Conservation (phyloP, 2,888 invertebrate species). For the Sminthurinus aureus region DNA sequence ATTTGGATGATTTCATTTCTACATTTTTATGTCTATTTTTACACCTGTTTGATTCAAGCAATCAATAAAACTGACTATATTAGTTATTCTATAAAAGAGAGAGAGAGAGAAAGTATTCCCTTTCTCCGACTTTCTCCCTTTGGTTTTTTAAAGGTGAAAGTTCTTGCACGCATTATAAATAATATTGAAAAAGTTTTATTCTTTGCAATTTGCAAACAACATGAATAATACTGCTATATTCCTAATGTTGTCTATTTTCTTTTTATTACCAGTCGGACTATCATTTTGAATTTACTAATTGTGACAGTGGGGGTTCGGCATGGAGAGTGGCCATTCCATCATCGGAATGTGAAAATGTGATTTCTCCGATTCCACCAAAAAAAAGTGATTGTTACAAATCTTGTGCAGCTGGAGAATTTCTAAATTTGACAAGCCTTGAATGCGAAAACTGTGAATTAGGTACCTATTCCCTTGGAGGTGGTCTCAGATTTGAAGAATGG, state of each 20-base stretch:
- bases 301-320: conserved; percentile 61
- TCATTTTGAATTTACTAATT: conserved; percentile 67
- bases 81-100: too few species aligned
- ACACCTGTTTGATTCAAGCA: conserved; percentile 29
- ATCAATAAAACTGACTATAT: background rate
- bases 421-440: conserved; percentile 66
- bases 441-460: conserved; percentile 67
- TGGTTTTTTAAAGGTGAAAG: background rate
- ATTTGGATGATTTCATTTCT: background rate
- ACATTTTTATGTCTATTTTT: background rate
- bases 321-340: conserved; percentile 69
- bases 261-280: conserved; percentile 62
- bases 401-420: conserved; percentile 67
- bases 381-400: conserved; percentile 66
- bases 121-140: background rate
- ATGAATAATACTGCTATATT: background rate
- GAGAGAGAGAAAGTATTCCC: background rate
- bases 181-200: too few species aligned
- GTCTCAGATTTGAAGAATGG: conserved; percentile 64
- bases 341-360: conserved; percentile 62
- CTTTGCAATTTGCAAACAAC: too few species aligned
- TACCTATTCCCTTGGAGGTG: conserved; percentile 69
- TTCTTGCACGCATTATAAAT: too few species aligned
- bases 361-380: conserved; percentile 64
- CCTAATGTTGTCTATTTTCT: background rate